Evolutionary conservation across 2,113 vertebrate genomes (phyloP).

Genomic region (Sitta europaea): DNA sequence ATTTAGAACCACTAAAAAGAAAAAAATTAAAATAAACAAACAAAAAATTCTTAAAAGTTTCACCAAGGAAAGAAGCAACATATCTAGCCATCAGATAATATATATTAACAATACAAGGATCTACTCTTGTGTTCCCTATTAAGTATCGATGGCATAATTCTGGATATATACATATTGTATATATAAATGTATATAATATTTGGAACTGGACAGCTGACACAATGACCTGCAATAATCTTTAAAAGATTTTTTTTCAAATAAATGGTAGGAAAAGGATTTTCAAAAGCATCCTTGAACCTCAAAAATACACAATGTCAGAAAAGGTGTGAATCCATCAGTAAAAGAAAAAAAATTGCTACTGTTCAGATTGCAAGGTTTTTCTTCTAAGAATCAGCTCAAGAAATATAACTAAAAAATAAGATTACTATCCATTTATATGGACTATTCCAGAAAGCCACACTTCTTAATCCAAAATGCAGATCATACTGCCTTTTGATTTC

Average conservation of each 20-base stretch:
- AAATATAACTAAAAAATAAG: not conserved
- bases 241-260: not conserved
- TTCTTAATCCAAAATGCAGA: not conserved
- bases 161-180: too few relatives aligned
- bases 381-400: not conserved
- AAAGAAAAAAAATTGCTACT: not conserved
- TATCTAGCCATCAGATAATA: not conserved
- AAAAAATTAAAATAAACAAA: not conserved
- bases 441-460: not conserved
- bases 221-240: not conserved
- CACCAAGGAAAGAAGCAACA: not conserved
- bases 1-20: not conserved
- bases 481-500: not conserved
- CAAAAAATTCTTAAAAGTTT: not conserved
- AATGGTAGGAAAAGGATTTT: not conserved
- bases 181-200: too few relatives aligned
- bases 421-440: not conserved
- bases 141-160: not conserved
- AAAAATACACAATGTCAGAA: not conserved
- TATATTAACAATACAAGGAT: not conserved
- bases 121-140: not conserved
- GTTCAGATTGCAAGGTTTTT: not conserved
- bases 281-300: not conserved
- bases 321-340: not conserved
- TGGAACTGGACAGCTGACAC: not conserved